Evolutionary conservation across 2,888 invertebrate genomes (phyloP).

Genomic region (Callyntrura guangdongensis): DNA sequence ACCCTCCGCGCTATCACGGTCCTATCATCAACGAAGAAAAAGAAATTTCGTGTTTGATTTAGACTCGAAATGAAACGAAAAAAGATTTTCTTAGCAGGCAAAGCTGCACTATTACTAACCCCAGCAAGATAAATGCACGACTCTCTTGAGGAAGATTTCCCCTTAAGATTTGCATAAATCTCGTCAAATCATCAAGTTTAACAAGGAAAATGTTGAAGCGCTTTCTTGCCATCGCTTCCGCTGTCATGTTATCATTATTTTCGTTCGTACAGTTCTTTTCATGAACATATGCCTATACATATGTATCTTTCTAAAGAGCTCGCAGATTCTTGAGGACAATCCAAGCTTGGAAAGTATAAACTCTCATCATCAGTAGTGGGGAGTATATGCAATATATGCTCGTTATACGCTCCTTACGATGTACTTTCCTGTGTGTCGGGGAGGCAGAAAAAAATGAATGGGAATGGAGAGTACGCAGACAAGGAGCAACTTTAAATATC

Average conservation of each 20-base stretch:
- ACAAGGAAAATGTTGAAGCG: conserved; percentile 64
- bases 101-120: neutral
- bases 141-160: conserved; percentile 29
- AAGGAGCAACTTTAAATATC: conserved; percentile 27
- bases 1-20: neutral
- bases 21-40: neutral
- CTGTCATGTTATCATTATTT: conserved; percentile 70
- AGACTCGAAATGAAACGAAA: conserved; percentile 36
- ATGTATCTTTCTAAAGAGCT: neutral
- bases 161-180: conserved; percentile 72
- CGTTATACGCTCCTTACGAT: too few relatives aligned
- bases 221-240: conserved; percentile 62
- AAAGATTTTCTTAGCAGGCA: neutral
- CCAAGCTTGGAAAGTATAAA: too few relatives aligned
- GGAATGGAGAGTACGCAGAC: too few relatives aligned
- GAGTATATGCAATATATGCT: too few relatives aligned
- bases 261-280: conserved; percentile 1
- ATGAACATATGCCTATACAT: neutral
- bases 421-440: neutral
- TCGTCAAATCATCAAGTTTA: conserved; percentile 77
- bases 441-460: neutral
- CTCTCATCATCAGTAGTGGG: neutral
- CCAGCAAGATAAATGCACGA: neutral
- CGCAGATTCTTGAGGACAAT: too few relatives aligned
- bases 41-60: conserved; percentile 46